Conservation (phyloP, 35 echinoderm and acorn worm genomes). For the Apostichopus californicus region DNA sequence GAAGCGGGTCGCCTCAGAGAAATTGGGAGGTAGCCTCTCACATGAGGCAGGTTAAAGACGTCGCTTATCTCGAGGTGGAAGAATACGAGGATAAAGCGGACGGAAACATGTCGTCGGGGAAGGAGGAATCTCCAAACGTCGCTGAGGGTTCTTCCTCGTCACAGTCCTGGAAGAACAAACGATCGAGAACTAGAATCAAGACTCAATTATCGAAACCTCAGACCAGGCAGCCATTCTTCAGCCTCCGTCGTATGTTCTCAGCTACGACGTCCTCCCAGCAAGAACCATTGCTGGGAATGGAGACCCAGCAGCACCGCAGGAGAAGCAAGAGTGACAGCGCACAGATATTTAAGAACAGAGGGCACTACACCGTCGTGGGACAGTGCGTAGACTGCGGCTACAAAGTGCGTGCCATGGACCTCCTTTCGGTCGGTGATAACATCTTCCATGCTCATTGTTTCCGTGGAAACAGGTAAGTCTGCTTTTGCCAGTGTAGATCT, state of each 20-base stretch:
- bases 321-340: conserved; percentile 38
- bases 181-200: conserved; percentile 31
- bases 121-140: background rate
- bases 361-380: conserved; percentile 42
- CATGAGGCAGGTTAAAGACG: conserved; percentile 42
- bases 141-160: background rate
- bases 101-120: background rate
- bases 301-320: background rate
- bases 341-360: background rate
- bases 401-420: conserved; percentile 50
- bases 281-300: conserved; percentile 23
- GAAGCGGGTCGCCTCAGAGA: conserved; percentile 14
- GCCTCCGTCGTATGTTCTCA: conserved; percentile 7
- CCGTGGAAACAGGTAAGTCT: conserved; percentile 56
- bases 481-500: too few relatives aligned
- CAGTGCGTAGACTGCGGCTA: conserved; percentile 46
- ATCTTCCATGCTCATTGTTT: conserved; percentile 56
- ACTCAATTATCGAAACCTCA: conserved; percentile 3
- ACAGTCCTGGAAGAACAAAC: background rate
- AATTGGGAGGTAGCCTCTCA: conserved; percentile 57
- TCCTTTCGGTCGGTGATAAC: conserved; percentile 38
- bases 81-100: conserved; percentile 15
- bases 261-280: background rate
- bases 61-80: conserved; percentile 45
- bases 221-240: conserved; percentile 14